Base-by-base conservation (phyloP, 2,888 invertebrate species). In the Sussaba pulchella region DNA sequence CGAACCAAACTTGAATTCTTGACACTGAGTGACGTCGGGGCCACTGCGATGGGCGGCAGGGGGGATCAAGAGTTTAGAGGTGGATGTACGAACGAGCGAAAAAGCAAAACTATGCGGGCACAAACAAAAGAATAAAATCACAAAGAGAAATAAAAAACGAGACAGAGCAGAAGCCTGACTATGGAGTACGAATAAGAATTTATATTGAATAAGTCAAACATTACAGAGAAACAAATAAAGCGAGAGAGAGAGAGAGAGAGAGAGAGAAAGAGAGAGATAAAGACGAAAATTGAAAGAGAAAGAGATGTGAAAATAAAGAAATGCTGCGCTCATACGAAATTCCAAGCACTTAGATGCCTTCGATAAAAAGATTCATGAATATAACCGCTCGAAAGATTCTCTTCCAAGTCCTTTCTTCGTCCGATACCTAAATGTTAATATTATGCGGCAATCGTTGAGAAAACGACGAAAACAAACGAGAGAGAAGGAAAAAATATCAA, bases 321-420 rank as follows among this genome's bases (percentile, higher is more conserved):
- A 79, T 79, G 81, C 78, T 83, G 81, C 81, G 80, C 82, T 81
- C 82, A 78, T 82, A 84, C 84, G 82, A 83, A 84, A 85, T 86
- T 86, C 84, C 85, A 85, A 69, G 83, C 85, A 83, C 84, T 85
- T 82, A 86, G 86, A 85, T 86, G 85, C n/a, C n/a, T 84, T 82
- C 81, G 86, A 86, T 86, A 85, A 86, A 86, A 85, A 86, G 85
- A 84, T 81, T 81, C 80, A 81, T 81, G 80, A 76, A 81, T 81
- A 81, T 81, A 76, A 72, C n/a, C 72, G 80, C 64, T 26, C 64
- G 41, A 39, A 41, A 73, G 76, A 80, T 71, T 75, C 67, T 75
- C 75, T 54, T 9, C 31, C 52, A n/a, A 26, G 67, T 72, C 50
- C n/a, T 54, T 61, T 61, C 47, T 17, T n/a, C 39, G 76, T 31